Conservation (phyloP, 2,888 invertebrate genomes). For the Leptura quadrifasciata region DNA sequence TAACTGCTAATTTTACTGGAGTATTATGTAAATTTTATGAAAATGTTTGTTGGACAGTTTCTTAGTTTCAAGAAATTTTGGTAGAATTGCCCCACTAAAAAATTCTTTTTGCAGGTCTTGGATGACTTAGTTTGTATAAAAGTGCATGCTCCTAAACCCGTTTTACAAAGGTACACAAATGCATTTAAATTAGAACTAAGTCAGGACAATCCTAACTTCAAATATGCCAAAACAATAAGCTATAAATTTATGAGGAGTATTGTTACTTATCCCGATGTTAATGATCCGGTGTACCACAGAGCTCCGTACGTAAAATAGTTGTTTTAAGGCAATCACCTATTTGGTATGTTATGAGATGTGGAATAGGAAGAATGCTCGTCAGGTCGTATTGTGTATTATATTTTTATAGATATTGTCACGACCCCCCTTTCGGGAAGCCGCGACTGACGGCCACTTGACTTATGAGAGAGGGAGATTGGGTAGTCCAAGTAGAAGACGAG, state of each 20-base stretch:
- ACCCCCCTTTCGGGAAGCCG: too few relatives aligned
- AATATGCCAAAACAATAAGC: neutral
- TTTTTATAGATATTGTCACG: too few relatives aligned
- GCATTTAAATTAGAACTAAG: neutral
- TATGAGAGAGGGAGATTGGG: too few relatives aligned
- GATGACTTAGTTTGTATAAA: constrained; percentile 15
- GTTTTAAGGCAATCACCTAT: neutral
- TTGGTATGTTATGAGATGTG: too few relatives aligned
- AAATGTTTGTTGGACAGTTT: too few relatives aligned
- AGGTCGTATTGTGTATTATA: too few relatives aligned
- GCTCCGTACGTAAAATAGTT: constrained; percentile 2
- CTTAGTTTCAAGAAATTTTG: too few relatives aligned
- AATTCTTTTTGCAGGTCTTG: constrained; percentile 20
- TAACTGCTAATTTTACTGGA: too few relatives aligned
- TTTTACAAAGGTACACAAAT: neutral
- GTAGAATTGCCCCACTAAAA: neutral
- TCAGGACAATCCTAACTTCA: constrained; percentile 13
- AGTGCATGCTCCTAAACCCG: neutral
- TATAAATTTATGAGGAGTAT: constrained; percentile 8
- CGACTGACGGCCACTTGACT: too few relatives aligned
- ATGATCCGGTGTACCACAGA: constrained; percentile 3
- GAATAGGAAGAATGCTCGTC: too few relatives aligned
- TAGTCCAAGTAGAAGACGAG: too few relatives aligned
- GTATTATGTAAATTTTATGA: too few relatives aligned
- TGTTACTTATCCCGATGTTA: neutral